Percentiles rank a stretch among this genome's conserved stretches.
Conservation (phyloP, 2,888 invertebrate genomes). For the Dicyrtoma fusca region DNA sequence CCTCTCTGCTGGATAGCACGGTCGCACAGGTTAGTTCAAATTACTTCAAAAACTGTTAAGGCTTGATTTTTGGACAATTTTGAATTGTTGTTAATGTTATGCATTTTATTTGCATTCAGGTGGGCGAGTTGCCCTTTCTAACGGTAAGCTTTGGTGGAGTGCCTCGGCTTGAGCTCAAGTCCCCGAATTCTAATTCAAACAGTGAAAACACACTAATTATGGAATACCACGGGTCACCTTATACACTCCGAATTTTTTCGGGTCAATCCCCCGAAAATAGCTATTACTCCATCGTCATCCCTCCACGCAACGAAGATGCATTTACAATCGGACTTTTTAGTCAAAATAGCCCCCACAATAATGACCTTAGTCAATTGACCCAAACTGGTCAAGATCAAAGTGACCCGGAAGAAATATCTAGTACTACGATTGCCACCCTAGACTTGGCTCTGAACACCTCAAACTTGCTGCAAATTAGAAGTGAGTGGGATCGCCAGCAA, state of each 20-base stretch:
- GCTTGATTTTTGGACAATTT: not conserved
- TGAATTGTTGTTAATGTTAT: too few species aligned
- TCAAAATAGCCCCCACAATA: not conserved
- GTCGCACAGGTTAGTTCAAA: conserved; percentile 19
- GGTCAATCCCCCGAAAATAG: not conserved
- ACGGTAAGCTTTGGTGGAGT: conserved; percentile 19
- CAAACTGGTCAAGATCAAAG: too few species aligned
- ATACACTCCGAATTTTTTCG: conserved; percentile 5
- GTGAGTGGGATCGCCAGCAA: conserved; percentile 1
- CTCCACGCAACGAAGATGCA: not conserved
- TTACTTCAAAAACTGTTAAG: not conserved
- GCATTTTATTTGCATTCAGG: conserved; percentile 3
- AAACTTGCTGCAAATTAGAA: conserved; percentile 1
- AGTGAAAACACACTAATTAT: conserved; percentile 9
- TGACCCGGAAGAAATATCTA: not conserved
- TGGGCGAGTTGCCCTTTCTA: conserved; percentile 12
- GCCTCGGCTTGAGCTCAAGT: not conserved
- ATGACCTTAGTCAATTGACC: not conserved
- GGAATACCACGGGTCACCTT: conserved; percentile 23
- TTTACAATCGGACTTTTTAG: not conserved
- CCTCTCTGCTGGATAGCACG: conserved; percentile 19
- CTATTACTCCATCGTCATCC: not conserved
- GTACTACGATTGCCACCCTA: not conserved
- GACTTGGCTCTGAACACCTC: conserved; percentile 18
- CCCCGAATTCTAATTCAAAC: not conserved